phyloP scores from a whole-genome alignment of 2,888 invertebrate genomes.

The Gnatocerus cornutus region DNA sequence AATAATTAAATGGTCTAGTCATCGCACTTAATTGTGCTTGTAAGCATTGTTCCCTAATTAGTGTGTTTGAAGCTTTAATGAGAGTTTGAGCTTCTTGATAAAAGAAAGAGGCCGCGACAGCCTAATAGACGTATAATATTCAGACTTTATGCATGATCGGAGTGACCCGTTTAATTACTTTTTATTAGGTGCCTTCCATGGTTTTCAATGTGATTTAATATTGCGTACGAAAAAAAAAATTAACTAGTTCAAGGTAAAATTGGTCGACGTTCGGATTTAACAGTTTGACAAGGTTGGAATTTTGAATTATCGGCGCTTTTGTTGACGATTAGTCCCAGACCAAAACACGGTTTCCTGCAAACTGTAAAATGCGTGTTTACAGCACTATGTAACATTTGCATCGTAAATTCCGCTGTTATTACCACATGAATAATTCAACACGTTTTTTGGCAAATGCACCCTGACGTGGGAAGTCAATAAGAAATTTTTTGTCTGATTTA shows the following conservation, averaged over 20 bases:
- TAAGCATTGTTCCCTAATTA: slow-evolving; percentile 36
- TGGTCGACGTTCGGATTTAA: slow-evolving; percentile 9
- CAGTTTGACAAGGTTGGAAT: slow-evolving; percentile 22
- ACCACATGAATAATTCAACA: not conserved
- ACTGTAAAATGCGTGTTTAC: slow-evolving; percentile 13
- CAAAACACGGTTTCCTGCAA: slow-evolving; percentile 3
- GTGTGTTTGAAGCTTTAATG: slow-evolving; percentile 36
- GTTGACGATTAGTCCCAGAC: not conserved
- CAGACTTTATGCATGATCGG: slow-evolving; percentile 30
- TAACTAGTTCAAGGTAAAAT: slow-evolving; percentile 39
- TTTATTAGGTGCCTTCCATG: slow-evolving; percentile 35
- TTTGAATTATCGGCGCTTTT: not conserved
- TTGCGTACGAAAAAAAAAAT: slow-evolving; percentile 18
- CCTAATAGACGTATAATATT: slow-evolving; percentile 31
- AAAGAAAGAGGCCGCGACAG: slow-evolving; percentile 30
- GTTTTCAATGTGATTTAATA: slow-evolving; percentile 16
- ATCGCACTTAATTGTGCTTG: slow-evolving; percentile 35
- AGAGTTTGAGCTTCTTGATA: slow-evolving; percentile 16
- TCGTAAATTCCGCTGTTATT: slow-evolving; percentile 1
- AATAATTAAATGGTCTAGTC: slow-evolving; percentile 32
- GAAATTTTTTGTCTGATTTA: not conserved
- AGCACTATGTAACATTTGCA: not conserved
- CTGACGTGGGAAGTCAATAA: slow-evolving; percentile 10
- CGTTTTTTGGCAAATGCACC: slow-evolving; percentile 7
- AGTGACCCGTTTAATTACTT: slow-evolving; percentile 34